Base-by-base conservation (phyloP, 1,140 invertebrate genomes). In the Brachionus paranguensis region DNA sequence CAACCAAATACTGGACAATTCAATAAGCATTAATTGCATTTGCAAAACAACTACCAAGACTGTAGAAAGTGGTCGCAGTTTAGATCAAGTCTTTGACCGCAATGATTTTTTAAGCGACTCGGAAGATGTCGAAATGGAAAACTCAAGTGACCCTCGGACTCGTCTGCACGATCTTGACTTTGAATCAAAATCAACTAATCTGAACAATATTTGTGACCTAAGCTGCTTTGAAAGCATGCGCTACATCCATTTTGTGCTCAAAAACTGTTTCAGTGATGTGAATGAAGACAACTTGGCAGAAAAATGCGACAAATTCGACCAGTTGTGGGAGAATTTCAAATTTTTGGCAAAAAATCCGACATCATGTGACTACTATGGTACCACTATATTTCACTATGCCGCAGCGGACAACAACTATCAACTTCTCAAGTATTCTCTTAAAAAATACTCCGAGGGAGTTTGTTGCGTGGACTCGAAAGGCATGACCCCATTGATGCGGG, bases 1-100 rank as follows among this genome's bases (percentile, higher is more conserved):
- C 20, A 81, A 81, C 33, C 78, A 81, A 81, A 81, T 81, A 47
- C 53, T 81, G n/a, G 78, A 81, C 53, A 81, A 64, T 68, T 81
- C 78, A 27, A 68, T 81, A 41, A 60, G 47, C 53, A 81, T 81
- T 8, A 81, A 81, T 27, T 81, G 78, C 20, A 68, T 81, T 6
- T 81, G 78, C 43, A 81, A 81, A 27, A 81, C 78, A 12, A 81
- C 78, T 27, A 81, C 24, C 43, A 60, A 68, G n/a, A 81, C 8
- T 20, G 41, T 14, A 24, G 45, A 55, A 14, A 79, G 53, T 55
- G 12, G 3, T n/a, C 5, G 17, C 43, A 76, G 50, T 27, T 50
- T 76, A 12, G 47, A 76, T 6, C n/a, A 81, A 24, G 78, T 81
- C 14, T 81, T 81, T 68, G 78, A 81, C 14, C 20, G 78, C 1